Base-by-base conservation (phyloP, 2,888 invertebrate species). In the Cylindroiulus punctatus region DNA sequence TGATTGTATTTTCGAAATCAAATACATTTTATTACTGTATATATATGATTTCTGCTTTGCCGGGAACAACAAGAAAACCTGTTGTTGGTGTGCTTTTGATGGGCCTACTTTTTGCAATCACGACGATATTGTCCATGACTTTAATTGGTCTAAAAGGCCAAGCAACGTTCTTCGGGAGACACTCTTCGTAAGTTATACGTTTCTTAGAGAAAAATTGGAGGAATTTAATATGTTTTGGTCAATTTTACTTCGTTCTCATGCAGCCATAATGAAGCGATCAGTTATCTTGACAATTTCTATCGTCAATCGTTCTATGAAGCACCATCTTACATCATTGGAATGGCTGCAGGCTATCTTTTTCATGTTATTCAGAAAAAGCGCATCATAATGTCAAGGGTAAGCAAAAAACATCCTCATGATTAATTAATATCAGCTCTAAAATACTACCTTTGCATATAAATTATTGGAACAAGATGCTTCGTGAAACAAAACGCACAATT, bases 301-400 rank as follows among this genome's bases (percentile, higher is more conserved):
- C 19, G 40, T 40, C 40, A 40, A 5, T 1, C 40, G 14, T 44
- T 7, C 44, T 83, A 83, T 14, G 14, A 83, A n/a, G 44, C 44
- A 14, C 83, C 83, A 17, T n/a, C 83, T 44, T 83, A 83, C n/a
- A 83, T 83, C 2, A 44, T 40, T 19, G 83, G 83, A 40, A 40
- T 83, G 40, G 40, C 44, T 0, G 40, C 44, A 3, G 83, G 83
- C 0, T 83, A 83, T 40, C n/a, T 83, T 22, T 40, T 83, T 19
- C 14, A 83, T 26, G 0, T 40, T 14, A 83, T 83, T 2, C n/a
- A 83, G 83, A 83, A 40, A 30, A 76, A 76, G 8, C 30, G 30
- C 76, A 76, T 76, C 30, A 76, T 14, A 76, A 10, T 76, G 30
- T 30, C 30, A 30, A 76, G 26, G 76, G 76, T 76, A 76, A 36